Base-by-base conservation (phyloP, 2,888 invertebrate species). In the Torymus tubicola region DNA sequence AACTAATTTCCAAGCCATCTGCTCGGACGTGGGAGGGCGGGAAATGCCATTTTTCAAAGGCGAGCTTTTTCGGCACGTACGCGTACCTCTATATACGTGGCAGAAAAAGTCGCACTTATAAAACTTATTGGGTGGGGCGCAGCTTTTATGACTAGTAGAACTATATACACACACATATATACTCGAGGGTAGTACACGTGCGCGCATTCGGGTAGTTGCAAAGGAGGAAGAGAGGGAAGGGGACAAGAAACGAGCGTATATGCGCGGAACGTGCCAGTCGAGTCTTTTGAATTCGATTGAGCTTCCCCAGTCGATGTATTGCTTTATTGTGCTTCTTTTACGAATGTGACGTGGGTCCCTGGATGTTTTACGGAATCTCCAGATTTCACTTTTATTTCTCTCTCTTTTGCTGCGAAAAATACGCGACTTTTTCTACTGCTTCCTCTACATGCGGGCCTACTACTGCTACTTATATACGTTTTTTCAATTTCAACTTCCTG, bases 281-380 rank as follows among this genome's bases (percentile, higher is more conserved):
- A 64, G 61, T 78, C 78, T 74, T 81, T 81, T 81, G 73, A 74
- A 78, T 78, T 70, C 78, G 74, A 78, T 74, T 65, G 77, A 81
- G 73, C 72, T 63, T 55, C 55, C 10, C 60, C 55, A 3, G 52
- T 11, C 70, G 68, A 68, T 68, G 72, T 72, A 72, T 78, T 73
- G 72, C 63, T 73, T 73, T 79, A 73, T 78, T 68, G 78, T 21
- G 12, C 57, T 64, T 73, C 57, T 57, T 63, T 55, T 63, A 63
- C 72, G 55, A 63, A 53, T 31, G 24, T 10, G 24, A 14, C 12
- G 2, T 5, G 13, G 21, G 3, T 10, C 53, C 16, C 55, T 72
- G 13, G 21, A 55, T 55, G 16, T 69, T 76, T 63, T 64, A 71
- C 16, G 52, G 65, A 65, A 60, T 53, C 67, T 67, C 53, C 68